phyloP scores from a whole-genome alignment of 2,113 vertebrate genomes.

The Ifrita kowaldi region DNA sequence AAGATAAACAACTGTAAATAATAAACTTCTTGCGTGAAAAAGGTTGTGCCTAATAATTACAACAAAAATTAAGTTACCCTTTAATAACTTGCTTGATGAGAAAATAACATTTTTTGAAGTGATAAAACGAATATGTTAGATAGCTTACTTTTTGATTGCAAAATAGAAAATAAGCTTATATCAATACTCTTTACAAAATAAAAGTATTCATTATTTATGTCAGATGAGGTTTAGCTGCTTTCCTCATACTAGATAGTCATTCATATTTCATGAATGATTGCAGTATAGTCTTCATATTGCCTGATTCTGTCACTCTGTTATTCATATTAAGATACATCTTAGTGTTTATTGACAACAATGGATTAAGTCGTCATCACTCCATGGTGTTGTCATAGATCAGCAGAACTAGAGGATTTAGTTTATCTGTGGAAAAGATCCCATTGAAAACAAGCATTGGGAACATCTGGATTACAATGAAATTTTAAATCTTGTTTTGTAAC shows the following conservation, averaged over 20 bases:
- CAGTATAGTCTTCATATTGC: neutral
- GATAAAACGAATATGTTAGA: neutral
- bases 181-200: neutral
- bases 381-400: neutral
- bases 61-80: neutral
- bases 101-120: neutral
- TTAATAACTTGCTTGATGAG: neutral
- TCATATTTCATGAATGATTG: neutral
- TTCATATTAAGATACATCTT: neutral
- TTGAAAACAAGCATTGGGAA: neutral
- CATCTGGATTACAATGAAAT: neutral
- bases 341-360: neutral
- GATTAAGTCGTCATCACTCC: neutral
- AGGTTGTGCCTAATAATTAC: neutral
- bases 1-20: neutral
- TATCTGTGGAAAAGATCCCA: neutral
- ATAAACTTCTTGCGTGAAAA: neutral
- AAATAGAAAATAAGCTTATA: neutral
- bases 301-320: neutral
- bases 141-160: neutral
- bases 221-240: neutral
- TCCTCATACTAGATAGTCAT: neutral
- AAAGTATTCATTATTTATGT: neutral
- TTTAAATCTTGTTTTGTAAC: neutral
- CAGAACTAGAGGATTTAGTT: neutral